phyloP scores from a whole-genome alignment of 2,888 invertebrate species.

The Agonopterix alstromeriana region DNA sequence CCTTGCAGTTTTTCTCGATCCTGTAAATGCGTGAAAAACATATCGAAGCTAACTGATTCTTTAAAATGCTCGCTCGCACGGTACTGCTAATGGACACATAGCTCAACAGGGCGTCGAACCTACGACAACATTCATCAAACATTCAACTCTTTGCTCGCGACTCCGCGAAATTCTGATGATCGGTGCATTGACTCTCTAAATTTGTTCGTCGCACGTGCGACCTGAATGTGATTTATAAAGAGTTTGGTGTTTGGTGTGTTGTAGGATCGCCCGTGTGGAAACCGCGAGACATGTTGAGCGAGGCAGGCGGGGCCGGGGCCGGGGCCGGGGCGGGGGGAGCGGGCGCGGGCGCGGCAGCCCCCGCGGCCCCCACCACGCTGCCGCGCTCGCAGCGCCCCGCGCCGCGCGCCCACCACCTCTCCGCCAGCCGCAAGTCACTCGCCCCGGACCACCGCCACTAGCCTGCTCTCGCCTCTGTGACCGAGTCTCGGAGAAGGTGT shows the following conservation, averaged over 20 bases:
- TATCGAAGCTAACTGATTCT: background rate
- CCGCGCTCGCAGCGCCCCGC: slow-evolving; percentile 66
- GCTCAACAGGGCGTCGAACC: slow-evolving; percentile 21
- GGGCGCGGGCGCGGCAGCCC: slow-evolving; percentile 23
- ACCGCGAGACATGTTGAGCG: slow-evolving; percentile 90
- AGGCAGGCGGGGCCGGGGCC: slow-evolving; percentile 47
- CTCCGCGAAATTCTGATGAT: slow-evolving; percentile 52
- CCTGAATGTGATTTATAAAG: slow-evolving; percentile 49
- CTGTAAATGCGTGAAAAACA: background rate
- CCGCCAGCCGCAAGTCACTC: slow-evolving; percentile 74
- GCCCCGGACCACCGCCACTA: slow-evolving; percentile 70
- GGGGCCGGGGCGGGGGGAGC: slow-evolving; percentile 27
- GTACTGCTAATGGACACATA: slow-evolving; percentile 8
- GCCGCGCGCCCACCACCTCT: slow-evolving; percentile 63
- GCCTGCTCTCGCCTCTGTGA: slow-evolving; percentile 15
- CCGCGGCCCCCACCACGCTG: slow-evolving; percentile 58
- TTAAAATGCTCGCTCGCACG: background rate
- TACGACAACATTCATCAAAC: slow-evolving; percentile 74
- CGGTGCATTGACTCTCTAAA: slow-evolving; percentile 48
- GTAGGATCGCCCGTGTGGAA: slow-evolving; percentile 99
- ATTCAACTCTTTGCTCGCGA: slow-evolving; percentile 73
- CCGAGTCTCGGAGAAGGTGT: slow-evolving; percentile 1
- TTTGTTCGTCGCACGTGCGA: slow-evolving; percentile 31
- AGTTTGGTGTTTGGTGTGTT: slow-evolving; percentile 81
- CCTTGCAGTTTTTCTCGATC: slow-evolving; percentile 1